A percentile compares a stretch with the other conserved stretches of the same genome.
Conservation (phyloP, 2,113 vertebrate species). For the Rhinogobius similis region DNA sequence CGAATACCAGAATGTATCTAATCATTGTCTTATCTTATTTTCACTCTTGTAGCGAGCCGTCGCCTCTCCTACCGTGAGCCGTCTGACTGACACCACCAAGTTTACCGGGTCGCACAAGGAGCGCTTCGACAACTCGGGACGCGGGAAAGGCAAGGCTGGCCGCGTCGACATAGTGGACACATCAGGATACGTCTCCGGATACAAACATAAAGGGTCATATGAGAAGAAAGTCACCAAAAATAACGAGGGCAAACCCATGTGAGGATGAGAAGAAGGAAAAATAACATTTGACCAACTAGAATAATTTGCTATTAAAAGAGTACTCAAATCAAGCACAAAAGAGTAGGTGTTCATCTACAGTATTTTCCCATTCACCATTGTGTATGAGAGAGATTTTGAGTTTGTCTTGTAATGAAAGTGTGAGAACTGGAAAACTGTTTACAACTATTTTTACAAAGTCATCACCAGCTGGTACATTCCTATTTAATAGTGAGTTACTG, state of each 20-base stretch:
- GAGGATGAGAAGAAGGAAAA: conserved; percentile 49
- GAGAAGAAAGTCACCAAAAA: conserved; percentile 90
- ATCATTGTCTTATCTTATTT: too few species aligned
- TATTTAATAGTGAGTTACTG: conserved; percentile 65
- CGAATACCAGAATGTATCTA: too few species aligned
- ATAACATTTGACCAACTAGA: conserved; percentile 51
- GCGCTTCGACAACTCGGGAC: conserved; percentile 89
- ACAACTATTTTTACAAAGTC: conserved; percentile 78
- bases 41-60: conserved; percentile 81
- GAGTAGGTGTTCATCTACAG: conserved; percentile 60
- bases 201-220: conserved; percentile 93
- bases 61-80: conserved; percentile 91
- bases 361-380: conserved; percentile 59
- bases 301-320: conserved; percentile 62
- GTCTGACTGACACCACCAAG: conserved; percentile 92
- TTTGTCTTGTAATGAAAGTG: conserved; percentile 67
- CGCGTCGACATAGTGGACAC: conserved; percentile 90
- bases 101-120: conserved; percentile 97
- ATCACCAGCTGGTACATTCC: conserved; percentile 79
- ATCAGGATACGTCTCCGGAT: conserved; percentile 93
- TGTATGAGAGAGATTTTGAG: conserved; percentile 52
- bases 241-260: conserved; percentile 66
- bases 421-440: conserved; percentile 83
- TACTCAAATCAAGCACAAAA: conserved; percentile 72
- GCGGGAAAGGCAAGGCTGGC: conserved; percentile 92